A percentile compares a stretch with the other conserved stretches of the same genome.
These are phyloP conservation scores for Phaonia tiefii DNA, from an alignment of 2,888 invertebrate species.

Conservation along the genomic window DNA sequence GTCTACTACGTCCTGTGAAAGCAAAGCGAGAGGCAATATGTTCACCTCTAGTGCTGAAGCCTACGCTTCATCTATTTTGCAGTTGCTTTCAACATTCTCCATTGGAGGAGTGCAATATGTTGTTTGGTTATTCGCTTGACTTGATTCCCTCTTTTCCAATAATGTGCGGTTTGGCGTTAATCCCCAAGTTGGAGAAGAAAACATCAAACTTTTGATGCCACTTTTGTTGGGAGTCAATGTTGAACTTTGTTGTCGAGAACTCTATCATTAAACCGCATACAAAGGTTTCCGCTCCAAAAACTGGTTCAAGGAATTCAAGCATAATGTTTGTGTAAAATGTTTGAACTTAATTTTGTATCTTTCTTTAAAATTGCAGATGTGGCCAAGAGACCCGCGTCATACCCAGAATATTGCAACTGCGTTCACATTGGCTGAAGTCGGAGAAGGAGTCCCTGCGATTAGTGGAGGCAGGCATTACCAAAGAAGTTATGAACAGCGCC, in stretches of 20 bases:
- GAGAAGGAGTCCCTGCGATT: slow-evolving; percentile 94
- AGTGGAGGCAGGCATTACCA: slow-evolving; percentile 96
- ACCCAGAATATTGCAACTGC: slow-evolving; percentile 96
- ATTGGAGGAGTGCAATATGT: slow-evolving; percentile 27
- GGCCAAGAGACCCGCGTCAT: slow-evolving; percentile 98
- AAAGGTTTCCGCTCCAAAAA: too few species aligned
- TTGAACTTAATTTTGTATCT: slow-evolving; percentile 68
- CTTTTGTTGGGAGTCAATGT: not conserved
- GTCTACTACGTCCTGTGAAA: not conserved
- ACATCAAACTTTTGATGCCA: not conserved
- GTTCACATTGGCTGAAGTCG: slow-evolving; percentile 96
- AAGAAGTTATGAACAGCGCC: slow-evolving; percentile 95
- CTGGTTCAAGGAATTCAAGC: too few species aligned
- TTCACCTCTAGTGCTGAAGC: slow-evolving; percentile 11
- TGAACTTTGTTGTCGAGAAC: not conserved
- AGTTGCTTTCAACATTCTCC: not conserved
- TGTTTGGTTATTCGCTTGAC: slow-evolving; percentile 37
- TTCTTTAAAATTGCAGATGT: slow-evolving; percentile 87
- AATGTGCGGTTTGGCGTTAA: slow-evolving; percentile 37
- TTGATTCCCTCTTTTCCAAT: slow-evolving; percentile 48
- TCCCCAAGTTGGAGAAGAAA: slow-evolving; percentile 38
- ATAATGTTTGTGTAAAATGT: not conserved
- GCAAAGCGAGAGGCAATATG: slow-evolving; percentile 16
- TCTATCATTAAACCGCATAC: too few species aligned
- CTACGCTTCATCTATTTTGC: not conserved